phyloP scores from a whole-genome alignment of 2,888 invertebrate genomes.

The Cataglyphis albicans region DNA sequence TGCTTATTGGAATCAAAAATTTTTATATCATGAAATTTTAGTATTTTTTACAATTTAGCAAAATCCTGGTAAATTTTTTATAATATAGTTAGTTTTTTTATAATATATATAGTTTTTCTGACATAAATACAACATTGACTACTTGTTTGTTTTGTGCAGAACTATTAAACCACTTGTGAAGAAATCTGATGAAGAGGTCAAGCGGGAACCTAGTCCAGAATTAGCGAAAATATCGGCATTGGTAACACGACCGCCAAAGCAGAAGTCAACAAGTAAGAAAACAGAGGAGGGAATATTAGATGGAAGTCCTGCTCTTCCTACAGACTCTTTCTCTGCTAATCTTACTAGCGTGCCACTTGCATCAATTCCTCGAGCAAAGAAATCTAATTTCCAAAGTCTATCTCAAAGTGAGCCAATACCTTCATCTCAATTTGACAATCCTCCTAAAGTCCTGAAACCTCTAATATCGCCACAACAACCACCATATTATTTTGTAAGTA shows the following conservation, averaged over 20 bases:
- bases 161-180: constrained; percentile 91
- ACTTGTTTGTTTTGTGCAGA: constrained; percentile 78
- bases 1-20: background rate
- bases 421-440: constrained; percentile 70
- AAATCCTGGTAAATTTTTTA: background rate
- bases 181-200: constrained; percentile 87
- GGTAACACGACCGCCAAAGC: constrained; percentile 93
- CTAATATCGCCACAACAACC: constrained; percentile 75
- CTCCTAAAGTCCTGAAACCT: constrained; percentile 74
- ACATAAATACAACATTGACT: background rate
- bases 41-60: background rate
- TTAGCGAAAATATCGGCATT: constrained; percentile 94
- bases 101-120: background rate
- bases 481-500: constrained; percentile 83
- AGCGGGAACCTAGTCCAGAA: constrained; percentile 92
- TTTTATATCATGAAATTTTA: constrained; percentile 3
- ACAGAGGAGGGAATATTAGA: constrained; percentile 82
- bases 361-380: constrained; percentile 80
- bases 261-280: constrained; percentile 87
- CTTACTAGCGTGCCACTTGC: constrained; percentile 78
- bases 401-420: constrained; percentile 77
- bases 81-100: background rate
- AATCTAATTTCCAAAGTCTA: constrained; percentile 80
- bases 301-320: constrained; percentile 80
- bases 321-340: constrained; percentile 82